Conservation (phyloP, 1,140 invertebrate species). For the Trichonephila clavata region DNA sequence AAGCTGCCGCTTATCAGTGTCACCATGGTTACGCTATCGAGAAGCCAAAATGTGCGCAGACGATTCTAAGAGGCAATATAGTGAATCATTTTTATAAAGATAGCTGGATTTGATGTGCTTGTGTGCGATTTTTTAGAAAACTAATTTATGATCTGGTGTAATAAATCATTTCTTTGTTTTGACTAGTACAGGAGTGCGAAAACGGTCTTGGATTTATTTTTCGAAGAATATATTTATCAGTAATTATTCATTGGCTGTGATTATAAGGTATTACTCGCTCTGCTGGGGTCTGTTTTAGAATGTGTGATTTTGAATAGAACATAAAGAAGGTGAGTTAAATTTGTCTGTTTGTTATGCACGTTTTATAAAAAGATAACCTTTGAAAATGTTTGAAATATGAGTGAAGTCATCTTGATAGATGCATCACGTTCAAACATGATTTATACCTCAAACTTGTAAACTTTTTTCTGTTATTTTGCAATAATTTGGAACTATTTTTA, state of each 20-base stretch:
- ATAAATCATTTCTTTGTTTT: neutral
- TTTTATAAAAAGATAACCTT: too few relatives aligned
- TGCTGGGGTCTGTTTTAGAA: neutral
- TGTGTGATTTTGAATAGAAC: neutral
- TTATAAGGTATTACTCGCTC: neutral
- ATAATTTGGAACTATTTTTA: too few relatives aligned
- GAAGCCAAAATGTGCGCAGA: slow-evolving; percentile 46
- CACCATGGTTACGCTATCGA: slow-evolving; percentile 3
- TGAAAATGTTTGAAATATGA: too few relatives aligned
- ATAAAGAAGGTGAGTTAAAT: too few relatives aligned
- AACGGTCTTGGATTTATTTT: neutral
- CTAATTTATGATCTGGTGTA: neutral
- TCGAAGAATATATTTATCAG: neutral
- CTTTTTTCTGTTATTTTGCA: too few relatives aligned
- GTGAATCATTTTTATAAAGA: neutral
- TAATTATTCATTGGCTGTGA: neutral
- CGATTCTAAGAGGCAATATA: neutral
- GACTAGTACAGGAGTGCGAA: neutral
- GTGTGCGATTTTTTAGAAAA: neutral
- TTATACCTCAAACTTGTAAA: too few relatives aligned
- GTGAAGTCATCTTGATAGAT: too few relatives aligned
- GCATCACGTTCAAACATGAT: too few relatives aligned
- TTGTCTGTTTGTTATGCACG: too few relatives aligned
- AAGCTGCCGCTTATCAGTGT: slow-evolving; percentile 21
- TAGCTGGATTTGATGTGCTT: neutral